Percentiles rank a stretch among this genome's conserved stretches.
Evolutionary conservation across 2,797 vertebrate species (phyloP).

Genomic region (Nannoperca australis): DNA sequence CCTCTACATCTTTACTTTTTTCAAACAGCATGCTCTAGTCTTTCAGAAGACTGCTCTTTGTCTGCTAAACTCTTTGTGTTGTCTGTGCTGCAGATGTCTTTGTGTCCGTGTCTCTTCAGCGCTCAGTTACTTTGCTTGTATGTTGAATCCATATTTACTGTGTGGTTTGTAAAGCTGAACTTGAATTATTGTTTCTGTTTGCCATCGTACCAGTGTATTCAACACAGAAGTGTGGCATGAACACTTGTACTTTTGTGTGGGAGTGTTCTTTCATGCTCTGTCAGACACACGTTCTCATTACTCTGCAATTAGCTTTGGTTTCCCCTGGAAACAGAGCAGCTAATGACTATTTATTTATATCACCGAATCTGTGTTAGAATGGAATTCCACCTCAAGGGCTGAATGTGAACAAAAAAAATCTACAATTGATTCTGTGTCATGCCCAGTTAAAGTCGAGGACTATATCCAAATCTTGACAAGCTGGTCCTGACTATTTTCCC

Average conservation of each 20-base stretch:
- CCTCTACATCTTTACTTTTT: too few species aligned
- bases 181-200: not conserved
- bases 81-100: not conserved
- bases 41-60: not conserved
- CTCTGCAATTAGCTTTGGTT: constrained; percentile 44
- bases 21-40: too few species aligned
- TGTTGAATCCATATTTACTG: not conserved
- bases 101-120: not conserved
- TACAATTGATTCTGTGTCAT: not conserved
- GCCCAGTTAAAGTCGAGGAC: not conserved
- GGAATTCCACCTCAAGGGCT: constrained; percentile 4
- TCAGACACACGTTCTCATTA: constrained; percentile 35
- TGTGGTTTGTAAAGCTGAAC: not conserved
- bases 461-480: not conserved
- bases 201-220: not conserved
- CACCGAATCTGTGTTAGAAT: constrained; percentile 30
- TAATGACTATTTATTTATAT: constrained; percentile 42
- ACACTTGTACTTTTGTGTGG: constrained; percentile 10
- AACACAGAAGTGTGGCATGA: not conserved
- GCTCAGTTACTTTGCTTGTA: not conserved
- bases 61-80: not conserved
- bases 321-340: constrained; percentile 30
- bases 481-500: not conserved
- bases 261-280: constrained; percentile 20
- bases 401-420: constrained; percentile 5